Evolutionary conservation across 2,888 invertebrate species (phyloP).

Genomic region (Antheraea assamensis): DNA sequence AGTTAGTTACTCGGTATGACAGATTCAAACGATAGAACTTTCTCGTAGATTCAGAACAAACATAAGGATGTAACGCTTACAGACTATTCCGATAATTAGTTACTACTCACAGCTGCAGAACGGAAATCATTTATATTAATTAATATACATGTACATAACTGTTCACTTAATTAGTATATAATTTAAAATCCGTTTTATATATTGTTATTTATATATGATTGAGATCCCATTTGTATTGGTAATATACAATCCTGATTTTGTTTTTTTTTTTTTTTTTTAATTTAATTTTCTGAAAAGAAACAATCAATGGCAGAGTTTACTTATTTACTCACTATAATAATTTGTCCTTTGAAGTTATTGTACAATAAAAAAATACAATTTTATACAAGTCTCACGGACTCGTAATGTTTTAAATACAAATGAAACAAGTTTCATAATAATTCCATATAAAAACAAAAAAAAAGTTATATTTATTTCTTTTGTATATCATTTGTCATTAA

Average conservation of each 20-base stretch:
- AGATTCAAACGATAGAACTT: neutral
- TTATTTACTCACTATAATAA: conserved; percentile 25
- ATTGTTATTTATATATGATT: conserved; percentile 52
- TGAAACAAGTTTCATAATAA: too few species aligned
- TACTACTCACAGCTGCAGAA: conserved; percentile 76
- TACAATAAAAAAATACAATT: neutral
- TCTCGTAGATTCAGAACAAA: neutral
- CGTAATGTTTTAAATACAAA: neutral
- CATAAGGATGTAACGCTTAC: conserved; percentile 41
- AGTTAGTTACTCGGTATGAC: neutral
- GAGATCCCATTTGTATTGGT: conserved; percentile 67
- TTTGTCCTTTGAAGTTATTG: neutral
- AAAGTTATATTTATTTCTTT: neutral
- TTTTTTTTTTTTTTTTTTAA: conserved; percentile 24
- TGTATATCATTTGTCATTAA: too few species aligned
- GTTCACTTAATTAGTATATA: conserved; percentile 47
- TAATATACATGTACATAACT: conserved; percentile 40
- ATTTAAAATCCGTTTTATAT: conserved; percentile 47
- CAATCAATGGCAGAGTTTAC: conserved; percentile 43
- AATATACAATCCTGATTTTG: conserved; percentile 24
- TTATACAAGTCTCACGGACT: neutral
- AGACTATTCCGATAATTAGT: conserved; percentile 61
- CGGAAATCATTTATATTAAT: conserved; percentile 63
- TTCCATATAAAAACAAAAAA: neutral
- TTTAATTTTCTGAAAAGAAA: conserved; percentile 47